Conservation (phyloP, 2,888 invertebrate genomes). For the Microplitis manilae region DNA sequence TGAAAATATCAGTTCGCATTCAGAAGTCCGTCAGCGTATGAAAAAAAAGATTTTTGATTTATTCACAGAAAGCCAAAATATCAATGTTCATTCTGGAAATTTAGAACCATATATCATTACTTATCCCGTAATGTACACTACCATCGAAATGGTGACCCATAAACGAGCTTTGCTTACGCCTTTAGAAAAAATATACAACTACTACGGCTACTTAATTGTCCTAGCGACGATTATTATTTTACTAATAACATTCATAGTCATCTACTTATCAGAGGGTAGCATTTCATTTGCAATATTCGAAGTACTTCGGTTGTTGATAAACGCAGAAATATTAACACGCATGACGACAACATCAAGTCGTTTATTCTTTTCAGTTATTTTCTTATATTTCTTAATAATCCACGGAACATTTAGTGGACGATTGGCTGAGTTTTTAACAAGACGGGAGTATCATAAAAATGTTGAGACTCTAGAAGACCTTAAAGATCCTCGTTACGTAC, state of each 20-base stretch:
- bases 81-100: not conserved
- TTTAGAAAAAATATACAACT: slow-evolving; percentile 20
- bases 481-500: not conserved
- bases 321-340: not conserved
- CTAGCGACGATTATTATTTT: not conserved
- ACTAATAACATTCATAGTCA: not conserved
- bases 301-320: slow-evolving; percentile 11
- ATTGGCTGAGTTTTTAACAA: slow-evolving; percentile 8
- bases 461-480: slow-evolving; percentile 12
- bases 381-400: slow-evolving; percentile 20
- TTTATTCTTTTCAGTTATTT: slow-evolving; percentile 15
- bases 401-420: slow-evolving; percentile 17
- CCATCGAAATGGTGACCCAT: not conserved
- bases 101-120: not conserved
- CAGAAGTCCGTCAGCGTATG: not conserved
- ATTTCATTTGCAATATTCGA: slow-evolving; percentile 6
- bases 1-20: too few relatives aligned
- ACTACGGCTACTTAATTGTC: not conserved
- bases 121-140: not conserved
- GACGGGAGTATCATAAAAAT: not conserved
- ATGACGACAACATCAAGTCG: not conserved
- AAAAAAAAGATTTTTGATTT: not conserved
- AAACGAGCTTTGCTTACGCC: slow-evolving; percentile 1
- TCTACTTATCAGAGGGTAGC: not conserved
- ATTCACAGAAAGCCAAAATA: not conserved